A percentile compares a stretch with the other conserved stretches of the same genome.
These are phyloP conservation scores for Lysandra bellargus DNA, from an alignment of 2,888 invertebrate genomes.

Conservation along the genomic window DNA sequence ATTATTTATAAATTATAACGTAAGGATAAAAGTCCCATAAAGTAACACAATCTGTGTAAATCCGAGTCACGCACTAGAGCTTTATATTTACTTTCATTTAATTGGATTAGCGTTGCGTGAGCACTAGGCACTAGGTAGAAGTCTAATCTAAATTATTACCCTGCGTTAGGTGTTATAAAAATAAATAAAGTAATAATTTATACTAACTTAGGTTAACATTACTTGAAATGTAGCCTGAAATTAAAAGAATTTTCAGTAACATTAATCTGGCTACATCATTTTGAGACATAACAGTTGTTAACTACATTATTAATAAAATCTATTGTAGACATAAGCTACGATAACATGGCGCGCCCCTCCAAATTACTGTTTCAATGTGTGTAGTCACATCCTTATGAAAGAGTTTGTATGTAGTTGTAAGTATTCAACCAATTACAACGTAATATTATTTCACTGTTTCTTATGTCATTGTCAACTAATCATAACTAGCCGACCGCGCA, in stretches of 20 bases:
- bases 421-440: no score
- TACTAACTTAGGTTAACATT: neutral
- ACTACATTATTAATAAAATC: no score
- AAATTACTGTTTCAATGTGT: no score
- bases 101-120: constrained; percentile 31
- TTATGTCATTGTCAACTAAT: no score
- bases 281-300: no score
- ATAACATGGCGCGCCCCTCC: no score
- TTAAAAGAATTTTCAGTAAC: no score
- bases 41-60: constrained; percentile 26
- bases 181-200: neutral
- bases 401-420: no score
- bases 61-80: constrained; percentile 39
- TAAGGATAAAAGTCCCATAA: neutral
- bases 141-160: constrained; percentile 14
- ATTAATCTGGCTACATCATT: neutral
- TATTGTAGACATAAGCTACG: no score
- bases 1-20: neutral
- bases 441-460: no score
- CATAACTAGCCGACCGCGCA: no score
- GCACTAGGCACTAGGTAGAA: neutral
- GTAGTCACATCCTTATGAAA: no score
- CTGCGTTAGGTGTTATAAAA: neutral
- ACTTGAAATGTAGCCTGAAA: neutral
- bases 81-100: constrained; percentile 38